Evolutionary conservation across 1,140 invertebrate species (phyloP), one percentile per base, ranked within the genome.

Genomic region (Drosophila varians): DNA sequence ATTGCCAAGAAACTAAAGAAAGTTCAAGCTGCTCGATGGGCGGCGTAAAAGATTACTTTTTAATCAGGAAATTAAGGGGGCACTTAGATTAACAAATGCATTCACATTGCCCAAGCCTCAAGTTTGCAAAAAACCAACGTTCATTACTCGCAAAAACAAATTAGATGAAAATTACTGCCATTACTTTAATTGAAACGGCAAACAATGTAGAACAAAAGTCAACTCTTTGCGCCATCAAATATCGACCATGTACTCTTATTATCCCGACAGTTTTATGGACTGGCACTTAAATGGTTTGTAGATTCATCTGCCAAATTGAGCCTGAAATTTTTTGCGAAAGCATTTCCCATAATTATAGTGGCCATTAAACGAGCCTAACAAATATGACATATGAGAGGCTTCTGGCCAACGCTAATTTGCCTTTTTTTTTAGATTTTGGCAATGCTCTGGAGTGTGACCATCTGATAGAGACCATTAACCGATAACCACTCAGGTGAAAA

Each of bases 261-360:
- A 40, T 16, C 36, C 5, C 12, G 36, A 38, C 56, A 58, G 26
- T 38, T 61, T 49, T 54, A 61, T 72, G 43, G 42, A 34, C 9
- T n/a, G 21, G 43, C 28, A 61, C 42, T 60, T 34, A 52, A 72
- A 72, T 72, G 43, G 48, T 61, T 48, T 53, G 28, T 46, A 58
- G 55, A 72, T 72, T 73, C 70, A 73, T 73, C 48, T 42, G 34
- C 14, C 69, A 73, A 73, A 73, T 73, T 73, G 56, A 72, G 69
- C 69, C 43, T 62, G 43, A 66, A 62, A 16, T 47, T 52, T 70
- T 51, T 71, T 57, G 45, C 19, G 1, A 31, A 14, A 55, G 26
- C 49, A 48, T 57, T 71, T 70, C 47, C 7, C 9, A 42, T 54
- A 73, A 79, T 60, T 25, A 26, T 47, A 43, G 16, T 28, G 36